Conservation (phyloP, 2,113 vertebrate species). For the Lampris megalopsis region DNA sequence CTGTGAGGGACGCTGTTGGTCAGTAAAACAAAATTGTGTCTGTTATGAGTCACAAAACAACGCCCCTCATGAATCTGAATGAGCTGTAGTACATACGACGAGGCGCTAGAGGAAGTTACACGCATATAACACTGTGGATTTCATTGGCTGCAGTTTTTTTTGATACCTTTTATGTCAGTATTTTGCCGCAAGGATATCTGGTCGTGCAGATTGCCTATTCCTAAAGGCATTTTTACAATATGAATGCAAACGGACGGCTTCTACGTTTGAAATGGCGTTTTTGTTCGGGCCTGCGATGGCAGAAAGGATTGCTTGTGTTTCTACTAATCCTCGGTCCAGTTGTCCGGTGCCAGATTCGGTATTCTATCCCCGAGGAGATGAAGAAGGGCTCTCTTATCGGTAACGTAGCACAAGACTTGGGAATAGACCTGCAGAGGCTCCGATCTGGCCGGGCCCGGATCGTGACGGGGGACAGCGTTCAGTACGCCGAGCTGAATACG, state of each 20-base stretch:
- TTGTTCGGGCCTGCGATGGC: constrained; percentile 13
- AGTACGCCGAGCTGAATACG: constrained; percentile 29
- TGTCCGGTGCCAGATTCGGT: constrained; percentile 58
- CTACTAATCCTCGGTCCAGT: constrained; percentile 7
- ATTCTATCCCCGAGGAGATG: constrained; percentile 56
- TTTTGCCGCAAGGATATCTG: too few relatives aligned
- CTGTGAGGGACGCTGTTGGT: constrained; percentile 34
- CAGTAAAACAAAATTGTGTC: background rate
- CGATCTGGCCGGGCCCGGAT: constrained; percentile 41
- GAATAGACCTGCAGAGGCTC: constrained; percentile 57
- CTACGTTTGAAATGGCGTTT: constrained; percentile 26
- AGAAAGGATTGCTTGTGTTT: constrained; percentile 14
- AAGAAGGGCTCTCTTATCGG: constrained; percentile 47
- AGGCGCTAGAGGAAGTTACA: too few relatives aligned
- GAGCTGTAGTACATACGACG: too few relatives aligned
- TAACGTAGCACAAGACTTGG: constrained; percentile 64
- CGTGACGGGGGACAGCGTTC: background rate
- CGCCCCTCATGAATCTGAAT: too few relatives aligned
- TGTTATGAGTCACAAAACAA: background rate
- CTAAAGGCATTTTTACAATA: constrained; percentile 8
- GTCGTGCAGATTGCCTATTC: background rate
- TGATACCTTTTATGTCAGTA: too few relatives aligned
- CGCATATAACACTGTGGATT: too few relatives aligned
- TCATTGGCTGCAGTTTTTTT: too few relatives aligned
- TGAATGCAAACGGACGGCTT: background rate